Percentiles rank a stretch among this genome's conserved stretches.
Evolutionary conservation across 2,797 vertebrate genomes (phyloP).

Genomic region (Mus spretus): DNA sequence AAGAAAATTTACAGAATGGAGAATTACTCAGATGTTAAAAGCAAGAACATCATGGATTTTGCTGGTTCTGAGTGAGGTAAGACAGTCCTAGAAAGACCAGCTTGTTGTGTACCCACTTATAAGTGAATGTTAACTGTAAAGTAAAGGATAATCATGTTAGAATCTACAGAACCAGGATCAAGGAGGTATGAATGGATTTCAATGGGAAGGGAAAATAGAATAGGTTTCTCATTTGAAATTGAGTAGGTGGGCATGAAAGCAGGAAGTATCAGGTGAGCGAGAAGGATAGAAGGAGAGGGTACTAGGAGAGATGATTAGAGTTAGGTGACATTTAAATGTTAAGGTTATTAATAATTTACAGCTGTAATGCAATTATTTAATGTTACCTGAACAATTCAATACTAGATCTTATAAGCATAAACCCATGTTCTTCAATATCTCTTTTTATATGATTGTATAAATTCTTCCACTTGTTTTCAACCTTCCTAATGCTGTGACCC

Average conservation of each 20-base stretch:
- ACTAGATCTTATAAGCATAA: slow-evolving; percentile 12
- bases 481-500: background rate
- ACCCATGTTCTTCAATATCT: background rate
- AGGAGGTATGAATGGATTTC: background rate
- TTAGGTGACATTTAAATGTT: background rate
- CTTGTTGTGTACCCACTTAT: background rate
- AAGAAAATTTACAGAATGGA: background rate
- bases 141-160: background rate
- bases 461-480: background rate
- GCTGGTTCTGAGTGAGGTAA: background rate
- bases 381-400: too few species aligned
- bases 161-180: background rate
- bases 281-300: background rate
- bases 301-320: background rate
- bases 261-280: background rate
- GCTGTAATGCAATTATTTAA: too few species aligned
- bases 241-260: background rate
- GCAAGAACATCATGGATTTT: background rate
- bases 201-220: background rate
- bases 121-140: background rate
- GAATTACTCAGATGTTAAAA: background rate
- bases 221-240: background rate
- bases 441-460: slow-evolving; percentile 56
- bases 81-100: background rate
- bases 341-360: background rate